Base-by-base conservation (phyloP, 2,113 vertebrate genomes). In the Cynocephalus volans region DNA sequence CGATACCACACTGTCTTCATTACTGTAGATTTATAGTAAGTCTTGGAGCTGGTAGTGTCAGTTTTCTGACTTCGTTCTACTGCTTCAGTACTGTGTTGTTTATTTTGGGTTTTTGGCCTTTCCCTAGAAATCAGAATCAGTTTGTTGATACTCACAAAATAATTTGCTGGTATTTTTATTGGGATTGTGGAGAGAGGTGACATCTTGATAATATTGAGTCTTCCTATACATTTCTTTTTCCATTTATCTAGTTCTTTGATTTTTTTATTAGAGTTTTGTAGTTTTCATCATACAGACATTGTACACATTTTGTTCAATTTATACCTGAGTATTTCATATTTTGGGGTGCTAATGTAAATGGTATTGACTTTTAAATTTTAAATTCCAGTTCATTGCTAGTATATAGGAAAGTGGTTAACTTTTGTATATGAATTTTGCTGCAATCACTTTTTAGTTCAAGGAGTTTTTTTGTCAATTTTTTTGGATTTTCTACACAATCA, bases 181-280 rank as follows among this genome's bases (percentile, higher is more conserved):
- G 36, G 31, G 41, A 41, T 83, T 93, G 21, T 96, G 67, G 10
- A 21, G 75, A 73, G 50, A 56, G 45, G 23, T 65, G 23, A n/a
- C 12, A 52, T 60, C 24, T 67, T 65, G 26, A 67, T 82, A 84
- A 41, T 84, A 62, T 15, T 54, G 17, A 64, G 21, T 65, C 64
- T 92, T 92, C 13, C 26, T 48, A 45, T 70, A 45, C 19, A 45
- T 48, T 26, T 12, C 48, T 23, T 14, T 69, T 23, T 64, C 14
- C 28, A 65, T 77, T 87, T 90, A 83, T 69, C 77, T 83, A 65
- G 14, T 58, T 90, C 8, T 81, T 82, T 70, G 87, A 50, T 58
- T 80, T 94, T 80, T 65, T 60, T 13, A 67, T 58, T 33, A 82
- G 67, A 60, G 54, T 69, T 58, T 79, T 54, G 14, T 62, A 60